phyloP scores from a whole-genome alignment of 1,140 invertebrate species.

The Mesaphorura yosii region DNA sequence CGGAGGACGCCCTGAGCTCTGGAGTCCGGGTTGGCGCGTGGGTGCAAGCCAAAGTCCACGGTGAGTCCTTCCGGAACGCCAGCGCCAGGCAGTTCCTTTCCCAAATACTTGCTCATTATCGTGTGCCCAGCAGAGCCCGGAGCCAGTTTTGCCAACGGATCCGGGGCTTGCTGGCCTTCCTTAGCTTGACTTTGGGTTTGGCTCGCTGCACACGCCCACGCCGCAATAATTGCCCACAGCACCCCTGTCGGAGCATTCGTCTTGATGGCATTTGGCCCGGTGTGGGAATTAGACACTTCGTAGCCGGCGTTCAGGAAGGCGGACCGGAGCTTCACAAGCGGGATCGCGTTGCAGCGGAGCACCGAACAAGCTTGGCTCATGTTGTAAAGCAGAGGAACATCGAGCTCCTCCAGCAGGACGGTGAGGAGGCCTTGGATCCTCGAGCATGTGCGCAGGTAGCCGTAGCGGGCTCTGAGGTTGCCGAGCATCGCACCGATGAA shows the following conservation, averaged over 20 bases:
- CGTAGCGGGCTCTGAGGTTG: conserved; percentile 33
- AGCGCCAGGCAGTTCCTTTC: conserved; percentile 45
- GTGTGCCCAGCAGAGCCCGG: neutral
- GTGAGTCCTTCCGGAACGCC: conserved; percentile 46
- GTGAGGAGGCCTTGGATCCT: conserved; percentile 25
- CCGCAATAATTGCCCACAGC: conserved; percentile 85
- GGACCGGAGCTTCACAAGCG: conserved; percentile 50
- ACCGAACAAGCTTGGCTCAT: conserved; percentile 50
- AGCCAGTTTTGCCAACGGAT: conserved; percentile 10
- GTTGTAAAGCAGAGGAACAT: conserved; percentile 78
- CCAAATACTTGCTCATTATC: too few species aligned
- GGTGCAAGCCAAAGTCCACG: conserved; percentile 50
- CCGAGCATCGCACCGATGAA: conserved; percentile 56
- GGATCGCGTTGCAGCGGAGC: conserved; percentile 41
- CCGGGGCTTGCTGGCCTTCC: neutral
- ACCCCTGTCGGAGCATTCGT: conserved; percentile 76
- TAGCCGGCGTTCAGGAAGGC: conserved; percentile 89
- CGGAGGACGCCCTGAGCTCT: conserved; percentile 57
- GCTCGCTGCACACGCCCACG: conserved; percentile 61
- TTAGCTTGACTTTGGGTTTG: conserved; percentile 35
- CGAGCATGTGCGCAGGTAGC: conserved; percentile 12
- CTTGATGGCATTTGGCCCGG: conserved; percentile 75
- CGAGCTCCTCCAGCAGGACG: conserved; percentile 43
- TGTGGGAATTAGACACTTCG: conserved; percentile 83
- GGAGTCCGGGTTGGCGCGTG: conserved; percentile 66